Conservation (phyloP, 2,888 invertebrate genomes). For the Protodeltote pygarga region DNA sequence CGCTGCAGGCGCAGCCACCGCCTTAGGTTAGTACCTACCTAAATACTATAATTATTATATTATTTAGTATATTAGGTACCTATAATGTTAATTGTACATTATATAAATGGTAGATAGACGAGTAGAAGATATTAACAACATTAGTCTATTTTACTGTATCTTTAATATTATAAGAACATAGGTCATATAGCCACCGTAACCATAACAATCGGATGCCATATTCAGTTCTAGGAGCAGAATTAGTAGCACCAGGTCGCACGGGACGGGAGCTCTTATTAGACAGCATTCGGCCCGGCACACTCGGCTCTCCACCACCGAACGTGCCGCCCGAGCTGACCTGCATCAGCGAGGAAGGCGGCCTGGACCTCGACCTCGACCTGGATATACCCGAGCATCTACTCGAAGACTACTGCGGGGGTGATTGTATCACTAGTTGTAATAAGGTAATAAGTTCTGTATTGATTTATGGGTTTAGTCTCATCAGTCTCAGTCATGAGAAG, state of each 20-base stretch:
- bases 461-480: too few relatives aligned
- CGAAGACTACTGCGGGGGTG: slow-evolving; percentile 92
- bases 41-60: too few relatives aligned
- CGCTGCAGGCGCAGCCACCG: slow-evolving; percentile 85
- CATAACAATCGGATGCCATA: too few relatives aligned
- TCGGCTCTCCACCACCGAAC: slow-evolving; percentile 82
- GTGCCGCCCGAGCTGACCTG: slow-evolving; percentile 92
- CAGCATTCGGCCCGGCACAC: slow-evolving; percentile 77
- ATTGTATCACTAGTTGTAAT: slow-evolving; percentile 94
- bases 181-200: too few relatives aligned
- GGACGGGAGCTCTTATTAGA: slow-evolving; percentile 77
- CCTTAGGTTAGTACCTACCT: slow-evolving; percentile 85
- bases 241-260: slow-evolving; percentile 77
- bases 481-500: too few relatives aligned
- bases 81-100: too few relatives aligned
- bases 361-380: slow-evolving; percentile 92
- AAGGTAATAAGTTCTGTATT: slow-evolving; percentile 77
- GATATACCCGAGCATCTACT: slow-evolving; percentile 90
- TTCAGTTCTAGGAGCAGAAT: slow-evolving; percentile 83
- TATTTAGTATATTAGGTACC: too few relatives aligned
- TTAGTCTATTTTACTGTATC: too few relatives aligned
- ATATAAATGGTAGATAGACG: too few relatives aligned
- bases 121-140: too few relatives aligned
- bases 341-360: slow-evolving; percentile 94
- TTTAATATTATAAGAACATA: too few relatives aligned